Conservation (phyloP, 2,113 vertebrate species). For the Gulo gulo region DNA sequence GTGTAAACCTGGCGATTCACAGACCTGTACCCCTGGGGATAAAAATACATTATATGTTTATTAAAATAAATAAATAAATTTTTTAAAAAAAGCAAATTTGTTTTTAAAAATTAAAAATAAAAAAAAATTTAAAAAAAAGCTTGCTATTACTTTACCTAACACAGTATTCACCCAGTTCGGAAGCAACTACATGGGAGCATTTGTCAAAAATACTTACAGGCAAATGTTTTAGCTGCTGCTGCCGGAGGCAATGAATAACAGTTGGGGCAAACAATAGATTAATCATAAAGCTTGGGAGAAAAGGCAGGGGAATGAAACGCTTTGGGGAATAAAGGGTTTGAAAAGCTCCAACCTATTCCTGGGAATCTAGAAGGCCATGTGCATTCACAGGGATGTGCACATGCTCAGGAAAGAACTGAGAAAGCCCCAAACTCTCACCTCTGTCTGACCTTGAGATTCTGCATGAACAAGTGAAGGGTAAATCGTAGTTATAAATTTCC, state of each 20-base stretch:
- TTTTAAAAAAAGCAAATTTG: too few relatives aligned
- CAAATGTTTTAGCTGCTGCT: background rate
- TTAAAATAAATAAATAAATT: too few relatives aligned
- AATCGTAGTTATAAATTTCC: background rate
- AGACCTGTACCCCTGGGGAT: too few relatives aligned
- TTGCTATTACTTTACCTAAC: background rate
- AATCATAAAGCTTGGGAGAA: background rate
- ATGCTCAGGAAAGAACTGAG: background rate
- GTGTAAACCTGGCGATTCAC: too few relatives aligned
- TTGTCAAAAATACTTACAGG: background rate
- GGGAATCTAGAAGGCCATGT: background rate
- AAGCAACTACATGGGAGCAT: background rate
- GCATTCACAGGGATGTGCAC: background rate
- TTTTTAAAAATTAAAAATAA: too few relatives aligned
- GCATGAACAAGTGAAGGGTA: background rate
- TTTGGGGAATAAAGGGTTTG: background rate
- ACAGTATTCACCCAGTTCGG: background rate
- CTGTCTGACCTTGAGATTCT: background rate
- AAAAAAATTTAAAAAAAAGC: too few relatives aligned
- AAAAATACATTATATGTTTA: too few relatives aligned
- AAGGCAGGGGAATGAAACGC: background rate
- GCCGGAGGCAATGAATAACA: background rate
- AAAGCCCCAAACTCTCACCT: background rate
- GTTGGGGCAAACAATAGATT: background rate
- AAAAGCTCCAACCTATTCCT: background rate